These are phyloP conservation scores for Coranthus polyacanthus DNA, from an alignment of 2,797 vertebrate species.

Conservation along the genomic window DNA sequence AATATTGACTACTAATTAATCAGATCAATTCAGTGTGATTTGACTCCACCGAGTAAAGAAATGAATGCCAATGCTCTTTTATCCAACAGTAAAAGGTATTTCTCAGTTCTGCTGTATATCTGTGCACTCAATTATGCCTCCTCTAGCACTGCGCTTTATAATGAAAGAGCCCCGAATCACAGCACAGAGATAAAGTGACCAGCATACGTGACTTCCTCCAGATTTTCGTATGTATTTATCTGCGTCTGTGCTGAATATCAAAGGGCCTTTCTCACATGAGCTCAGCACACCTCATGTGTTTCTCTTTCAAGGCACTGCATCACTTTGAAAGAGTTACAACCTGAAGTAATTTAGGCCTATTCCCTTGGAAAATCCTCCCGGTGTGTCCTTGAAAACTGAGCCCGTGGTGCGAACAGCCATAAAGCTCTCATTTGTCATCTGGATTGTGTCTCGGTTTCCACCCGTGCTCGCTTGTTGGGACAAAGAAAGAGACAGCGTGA, in stretches of 20 bases:
- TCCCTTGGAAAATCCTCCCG: constrained; percentile 65
- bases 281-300: constrained; percentile 23
- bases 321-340: constrained; percentile 63
- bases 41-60: constrained; percentile 18
- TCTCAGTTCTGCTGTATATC: constrained; percentile 38
- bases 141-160: constrained; percentile 37
- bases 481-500: constrained; percentile 27
- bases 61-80: constrained; percentile 38
- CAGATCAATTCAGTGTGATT: constrained; percentile 15
- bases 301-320: constrained; percentile 49
- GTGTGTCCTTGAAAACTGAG: constrained; percentile 72
- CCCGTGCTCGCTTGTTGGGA: constrained; percentile 50
- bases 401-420: constrained; percentile 45
- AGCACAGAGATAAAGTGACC: constrained; percentile 58
- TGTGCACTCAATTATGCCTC: constrained; percentile 51
- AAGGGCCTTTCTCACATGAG: constrained; percentile 28
- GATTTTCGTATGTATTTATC: constrained; percentile 53
- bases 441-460: constrained; percentile 54
- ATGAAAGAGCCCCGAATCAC: constrained; percentile 47
- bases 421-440: constrained; percentile 73
- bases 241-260: constrained; percentile 50
- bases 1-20: background rate
- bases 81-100: constrained; percentile 39
- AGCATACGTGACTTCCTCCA: constrained; percentile 20
- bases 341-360: constrained; percentile 62